These are phyloP conservation scores for Castor canadensis DNA, from an alignment of 2,113 vertebrate genomes.

Conservation along the genomic window DNA sequence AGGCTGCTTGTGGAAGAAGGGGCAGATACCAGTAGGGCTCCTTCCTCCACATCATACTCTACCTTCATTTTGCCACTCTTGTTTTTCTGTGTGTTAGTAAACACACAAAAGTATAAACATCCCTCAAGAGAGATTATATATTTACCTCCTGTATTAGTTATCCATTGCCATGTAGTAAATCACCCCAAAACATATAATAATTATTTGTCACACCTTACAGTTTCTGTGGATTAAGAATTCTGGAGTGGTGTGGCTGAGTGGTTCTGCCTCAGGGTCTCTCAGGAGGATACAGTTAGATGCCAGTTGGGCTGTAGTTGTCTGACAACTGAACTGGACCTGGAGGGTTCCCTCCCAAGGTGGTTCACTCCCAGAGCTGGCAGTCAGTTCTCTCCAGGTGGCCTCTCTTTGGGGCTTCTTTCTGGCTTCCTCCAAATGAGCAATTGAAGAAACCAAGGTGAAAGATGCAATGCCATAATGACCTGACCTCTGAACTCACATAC, in stretches of 20 bases:
- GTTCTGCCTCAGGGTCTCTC: neutral
- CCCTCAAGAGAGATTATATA: neutral
- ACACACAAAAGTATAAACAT: conserved; percentile 47
- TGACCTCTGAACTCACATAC: neutral
- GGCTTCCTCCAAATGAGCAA: neutral
- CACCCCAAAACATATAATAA: neutral
- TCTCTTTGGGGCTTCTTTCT: neutral
- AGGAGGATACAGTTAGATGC: neutral
- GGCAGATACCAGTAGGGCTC: neutral
- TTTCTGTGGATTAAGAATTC: neutral
- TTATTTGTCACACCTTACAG: neutral
- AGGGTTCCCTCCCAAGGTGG: neutral
- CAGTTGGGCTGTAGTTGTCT: neutral
- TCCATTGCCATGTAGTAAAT: neutral
- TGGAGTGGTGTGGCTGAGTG: neutral
- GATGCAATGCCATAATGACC: neutral
- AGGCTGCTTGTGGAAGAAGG: neutral
- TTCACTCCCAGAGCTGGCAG: neutral
- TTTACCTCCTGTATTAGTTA: conserved; percentile 38
- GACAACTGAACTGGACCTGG: neutral
- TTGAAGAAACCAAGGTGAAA: neutral
- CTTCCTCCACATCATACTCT: neutral
- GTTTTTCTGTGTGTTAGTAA: neutral
- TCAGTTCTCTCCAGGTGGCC: neutral
- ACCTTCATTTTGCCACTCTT: neutral